These are phyloP conservation scores for Brachirus orientalis DNA, from an alignment of 2,113 vertebrate species.

Conservation along the genomic window DNA sequence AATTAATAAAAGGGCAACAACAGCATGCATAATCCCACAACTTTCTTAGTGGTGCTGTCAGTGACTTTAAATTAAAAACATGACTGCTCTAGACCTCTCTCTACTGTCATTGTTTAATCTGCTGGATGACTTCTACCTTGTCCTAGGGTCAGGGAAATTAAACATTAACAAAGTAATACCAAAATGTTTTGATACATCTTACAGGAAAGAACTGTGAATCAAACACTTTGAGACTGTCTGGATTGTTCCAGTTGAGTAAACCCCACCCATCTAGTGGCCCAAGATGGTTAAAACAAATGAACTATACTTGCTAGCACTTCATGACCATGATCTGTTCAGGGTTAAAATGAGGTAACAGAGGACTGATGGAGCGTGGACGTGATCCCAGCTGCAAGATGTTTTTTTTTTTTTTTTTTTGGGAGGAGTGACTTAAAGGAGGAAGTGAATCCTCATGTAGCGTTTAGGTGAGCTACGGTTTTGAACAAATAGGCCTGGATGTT, in stretches of 20 bases:
- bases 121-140: conserved; percentile 12
- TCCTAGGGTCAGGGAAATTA: conserved; percentile 38
- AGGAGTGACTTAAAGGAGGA: conserved; percentile 44
- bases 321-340: conserved; percentile 52
- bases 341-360: conserved; percentile 56
- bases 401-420: neutral
- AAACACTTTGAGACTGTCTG: conserved; percentile 28
- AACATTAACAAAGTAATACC: conserved; percentile 51
- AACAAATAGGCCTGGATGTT: conserved; percentile 60
- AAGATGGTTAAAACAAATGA: conserved; percentile 54
- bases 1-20: conserved; percentile 21
- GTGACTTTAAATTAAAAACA: conserved; percentile 40
- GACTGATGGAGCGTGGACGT: conserved; percentile 49
- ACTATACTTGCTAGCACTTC: conserved; percentile 14
- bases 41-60: conserved; percentile 22
- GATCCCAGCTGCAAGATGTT: conserved; percentile 39
- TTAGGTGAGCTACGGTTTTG: conserved; percentile 52
- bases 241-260: conserved; percentile 32
- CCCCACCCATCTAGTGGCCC: conserved; percentile 23
- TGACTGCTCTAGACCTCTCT: conserved; percentile 24
- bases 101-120: conserved; percentile 41
- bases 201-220: conserved; percentile 31
- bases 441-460: conserved; percentile 42
- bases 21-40: conserved; percentile 21
- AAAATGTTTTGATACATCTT: conserved; percentile 36